Evolutionary conservation across 2,888 invertebrate genomes (phyloP), one percentile per base, ranked within the genome.

Genomic region (Cosmorhoe ocellata): DNA sequence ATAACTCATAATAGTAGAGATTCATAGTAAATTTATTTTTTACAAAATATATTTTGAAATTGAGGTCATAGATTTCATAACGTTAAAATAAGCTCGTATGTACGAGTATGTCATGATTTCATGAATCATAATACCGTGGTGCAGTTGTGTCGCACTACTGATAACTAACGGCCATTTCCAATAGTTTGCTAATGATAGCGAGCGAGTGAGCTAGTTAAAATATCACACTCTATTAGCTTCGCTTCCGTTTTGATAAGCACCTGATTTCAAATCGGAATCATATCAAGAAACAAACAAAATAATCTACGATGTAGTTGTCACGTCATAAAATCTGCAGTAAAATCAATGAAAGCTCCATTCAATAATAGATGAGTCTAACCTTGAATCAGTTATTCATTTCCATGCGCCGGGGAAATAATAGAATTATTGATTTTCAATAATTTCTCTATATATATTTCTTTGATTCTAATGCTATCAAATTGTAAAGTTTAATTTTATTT

Each of bases 281-380:
- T 18, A 18, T 3, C 4, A 18, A 18, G 18, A 18, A 18, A 18
- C 18, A 18, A 18, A 18, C n/a, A n/a, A n/a, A n/a, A n/a, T n/a
- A n/a, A n/a, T n/a, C n/a, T n/a, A n/a, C n/a, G n/a, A n/a, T n/a
- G n/a, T n/a, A 31, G 22, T 63, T 61, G 58, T 63, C 55, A 55
- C 57, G 51, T 46, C 46, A 60, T 27, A 63, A 61, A 63, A 59
- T 57, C 61, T 51, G 62, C 60, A 55, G 55, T 59, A 38, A 39
- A 62, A 63, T 60, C 63, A 56, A 67, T 63, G 57, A 61, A 68
- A 62, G 42, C 55, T 36, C 24, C 22, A 10, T 22, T 65, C 30
- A 51, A 58, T 68, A 64, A 68, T 61, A 62, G 46, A 67, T 64
- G 58, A 69, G 69, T 67, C 60, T 59, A 56, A 55, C 65, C 64